These are phyloP conservation scores for Agriotes lineatus DNA, from an alignment of 2,888 invertebrate species.

Conservation along the genomic window DNA sequence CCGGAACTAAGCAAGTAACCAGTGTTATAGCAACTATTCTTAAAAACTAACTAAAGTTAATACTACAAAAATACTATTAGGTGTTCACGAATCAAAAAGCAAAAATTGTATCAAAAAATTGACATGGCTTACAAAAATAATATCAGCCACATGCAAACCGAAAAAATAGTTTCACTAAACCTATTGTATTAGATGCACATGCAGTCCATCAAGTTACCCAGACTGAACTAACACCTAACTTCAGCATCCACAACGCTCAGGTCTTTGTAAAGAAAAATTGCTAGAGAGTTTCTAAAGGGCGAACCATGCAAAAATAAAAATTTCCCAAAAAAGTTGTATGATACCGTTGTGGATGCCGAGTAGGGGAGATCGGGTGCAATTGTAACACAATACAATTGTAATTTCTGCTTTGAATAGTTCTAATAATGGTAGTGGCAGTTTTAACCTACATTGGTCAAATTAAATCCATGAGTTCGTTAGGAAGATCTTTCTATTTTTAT, in stretches of 20 bases:
- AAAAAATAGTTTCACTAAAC: conserved; percentile 42
- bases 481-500: too few species aligned
- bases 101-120: conserved; percentile 53
- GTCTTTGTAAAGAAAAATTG: conserved; percentile 21
- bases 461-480: too few species aligned
- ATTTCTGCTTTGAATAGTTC: too few species aligned
- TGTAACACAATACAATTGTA: too few species aligned
- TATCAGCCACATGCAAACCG: conserved; percentile 55
- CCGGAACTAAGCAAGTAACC: conserved; percentile 80
- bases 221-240: conserved; percentile 40
- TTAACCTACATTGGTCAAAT: too few species aligned
- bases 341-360: conserved; percentile 41
- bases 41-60: conserved; percentile 21
- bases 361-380: too few species aligned
- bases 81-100: conserved; percentile 51
- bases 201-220: conserved; percentile 47
- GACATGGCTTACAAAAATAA: conserved; percentile 64
- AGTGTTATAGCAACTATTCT: conserved; percentile 14
- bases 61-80: conserved; percentile 48
- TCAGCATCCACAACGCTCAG: conserved; percentile 37
- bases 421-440: too few species aligned
- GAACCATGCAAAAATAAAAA: conserved; percentile 41
- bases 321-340: conserved; percentile 31
- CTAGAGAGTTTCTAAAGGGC: conserved; percentile 31
- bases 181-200: conserved; percentile 49